Evolutionary conservation across 1,140 invertebrate genomes (phyloP), one percentile per base, ranked within the genome.

Genomic region (Episyrphus balteatus): DNA sequence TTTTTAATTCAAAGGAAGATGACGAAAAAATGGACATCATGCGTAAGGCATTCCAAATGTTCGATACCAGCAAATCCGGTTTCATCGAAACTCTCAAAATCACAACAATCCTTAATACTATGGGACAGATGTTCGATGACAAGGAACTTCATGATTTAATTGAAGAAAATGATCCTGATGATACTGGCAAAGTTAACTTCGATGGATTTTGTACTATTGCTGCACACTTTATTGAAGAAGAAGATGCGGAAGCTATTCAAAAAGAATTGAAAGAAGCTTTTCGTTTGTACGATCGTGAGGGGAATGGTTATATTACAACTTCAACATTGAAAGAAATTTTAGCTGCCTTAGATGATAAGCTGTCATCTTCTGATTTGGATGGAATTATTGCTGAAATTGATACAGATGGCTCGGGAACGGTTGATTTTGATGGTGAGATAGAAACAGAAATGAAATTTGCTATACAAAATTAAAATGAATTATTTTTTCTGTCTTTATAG

Each of bases 241-340:
- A 92, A 61, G 89, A 92, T 57, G 86, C 86, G 50, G 88, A 92
- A 65, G 89, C 89, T 41, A 94, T 93, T 75, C 86, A 90, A 67
- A 87, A 94, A 63, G 92, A 95, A 74, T 76, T 95, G 39, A 90
- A 92, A 58, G 92, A 95, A 75, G 92, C 92, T 42, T 95, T 95
- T 74, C 80, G 77, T 51, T 70, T 84, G 51, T 84, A 83, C 63
- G 80, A 83, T 64, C 75, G 80, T 56, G 78, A 85, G 76, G 90
- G 90, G 21, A 93, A 93, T 62, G 90, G 90, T 58, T 94, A 92
- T 71, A 94, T 94, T 62, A 92, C 89, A 45, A 93, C 92, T 12
- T 66, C 81, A 0, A 91, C 88, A 5, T 74, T 94, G 13, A 84
- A 90, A 60, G 91, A 94, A 72, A 94, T 94, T 67, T 74, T 94